A percentile compares a stretch with the other conserved stretches of the same genome.
Evolutionary conservation across 2,113 vertebrate genomes (phyloP).

Genomic region (Chionomys nivalis): DNA sequence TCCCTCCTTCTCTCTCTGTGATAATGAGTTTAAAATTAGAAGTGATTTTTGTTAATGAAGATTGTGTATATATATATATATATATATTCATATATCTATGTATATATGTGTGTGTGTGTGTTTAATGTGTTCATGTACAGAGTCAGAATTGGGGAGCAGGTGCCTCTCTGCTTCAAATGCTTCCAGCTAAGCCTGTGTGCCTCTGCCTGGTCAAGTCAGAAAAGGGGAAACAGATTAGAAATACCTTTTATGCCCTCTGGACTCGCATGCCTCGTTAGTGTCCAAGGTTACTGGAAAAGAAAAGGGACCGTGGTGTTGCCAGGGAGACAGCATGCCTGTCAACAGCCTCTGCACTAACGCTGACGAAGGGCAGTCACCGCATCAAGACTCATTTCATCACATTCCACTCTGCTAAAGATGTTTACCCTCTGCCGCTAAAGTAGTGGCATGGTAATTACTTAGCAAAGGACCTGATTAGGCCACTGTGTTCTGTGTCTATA

Average conservation of each 20-base stretch:
- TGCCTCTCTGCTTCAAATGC: background rate
- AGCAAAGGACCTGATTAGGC: conserved; percentile 94
- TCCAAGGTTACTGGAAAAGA: conserved; percentile 64
- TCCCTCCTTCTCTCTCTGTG: too few relatives aligned
- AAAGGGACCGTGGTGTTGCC: conserved; percentile 82
- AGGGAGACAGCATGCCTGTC: conserved; percentile 90
- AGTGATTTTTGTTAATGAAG: background rate
- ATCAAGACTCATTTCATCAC: conserved; percentile 94
- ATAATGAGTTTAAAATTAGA: background rate
- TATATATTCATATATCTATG: accelerated
- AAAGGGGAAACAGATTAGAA: conserved; percentile 31
- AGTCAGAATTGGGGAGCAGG: background rate
- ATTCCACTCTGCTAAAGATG: conserved; percentile 96
- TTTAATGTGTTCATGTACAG: background rate
- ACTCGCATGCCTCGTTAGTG: conserved; percentile 46
- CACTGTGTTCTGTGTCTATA: conserved; percentile 86
- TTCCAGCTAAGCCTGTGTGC: background rate
- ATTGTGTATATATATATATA: too few relatives aligned
- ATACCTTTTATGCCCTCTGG: conserved; percentile 63
- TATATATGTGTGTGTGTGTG: accelerated
- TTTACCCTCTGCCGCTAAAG: conserved; percentile 95
- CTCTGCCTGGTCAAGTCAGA: background rate
- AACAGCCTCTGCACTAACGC: conserved; percentile 93
- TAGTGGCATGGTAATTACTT: conserved; percentile 95
- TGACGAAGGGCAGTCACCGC: conserved; percentile 98